A percentile compares a stretch with the other conserved stretches of the same genome.
phyloP scores from a whole-genome alignment of 2,113 vertebrate genomes.

The Todiramphus chloris region DNA sequence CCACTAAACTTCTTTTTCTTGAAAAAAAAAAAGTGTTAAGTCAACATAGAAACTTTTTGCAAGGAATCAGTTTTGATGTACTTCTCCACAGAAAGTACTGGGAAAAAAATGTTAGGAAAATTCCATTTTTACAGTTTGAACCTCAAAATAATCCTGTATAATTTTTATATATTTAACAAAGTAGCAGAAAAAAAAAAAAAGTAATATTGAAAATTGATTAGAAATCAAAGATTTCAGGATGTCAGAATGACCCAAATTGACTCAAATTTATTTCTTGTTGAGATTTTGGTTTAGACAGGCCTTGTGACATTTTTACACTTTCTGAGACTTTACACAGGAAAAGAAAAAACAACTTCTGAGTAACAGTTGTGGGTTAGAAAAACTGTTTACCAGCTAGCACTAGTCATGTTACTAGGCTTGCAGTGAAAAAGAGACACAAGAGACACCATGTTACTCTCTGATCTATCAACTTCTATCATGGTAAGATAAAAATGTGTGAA shows the following conservation, averaged over 20 bases:
- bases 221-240: not conserved
- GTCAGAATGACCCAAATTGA: not conserved
- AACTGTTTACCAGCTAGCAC: not conserved
- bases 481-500: constrained; percentile 30
- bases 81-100: not conserved
- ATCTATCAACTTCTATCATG: constrained; percentile 2
- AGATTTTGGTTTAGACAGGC: not conserved
- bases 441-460: not conserved
- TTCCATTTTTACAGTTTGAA: not conserved
- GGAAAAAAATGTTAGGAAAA: not conserved
- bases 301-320: not conserved
- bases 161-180: not conserved
- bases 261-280: not conserved
- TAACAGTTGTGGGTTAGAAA: constrained; percentile 1
- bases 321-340: not conserved
- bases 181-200: not conserved
- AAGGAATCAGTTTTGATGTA: not conserved
- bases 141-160: not conserved
- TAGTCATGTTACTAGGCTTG: not conserved
- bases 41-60: not conserved
- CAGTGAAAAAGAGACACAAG: not conserved
- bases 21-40: not conserved
- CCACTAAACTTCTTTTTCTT: not conserved
- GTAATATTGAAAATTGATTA: not conserved
- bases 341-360: not conserved